Evolutionary conservation across 1,140 invertebrate genomes (phyloP).

Genomic region (Nasonia longicornis): DNA sequence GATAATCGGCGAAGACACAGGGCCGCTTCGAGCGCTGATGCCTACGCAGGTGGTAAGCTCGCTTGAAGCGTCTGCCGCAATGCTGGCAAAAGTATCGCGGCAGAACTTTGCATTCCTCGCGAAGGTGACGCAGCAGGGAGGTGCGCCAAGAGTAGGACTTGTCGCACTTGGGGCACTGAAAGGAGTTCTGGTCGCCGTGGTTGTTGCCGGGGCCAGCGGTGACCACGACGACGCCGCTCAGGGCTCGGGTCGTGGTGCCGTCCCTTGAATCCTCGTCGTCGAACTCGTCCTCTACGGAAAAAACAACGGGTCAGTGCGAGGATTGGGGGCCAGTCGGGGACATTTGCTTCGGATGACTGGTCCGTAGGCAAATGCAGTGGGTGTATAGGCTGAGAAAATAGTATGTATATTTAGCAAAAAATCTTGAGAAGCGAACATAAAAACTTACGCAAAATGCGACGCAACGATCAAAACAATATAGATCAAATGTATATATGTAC

Average conservation of each 20-base stretch:
- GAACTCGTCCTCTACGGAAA: slow-evolving; percentile 25
- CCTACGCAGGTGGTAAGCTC: slow-evolving; percentile 43
- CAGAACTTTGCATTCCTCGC: slow-evolving; percentile 49
- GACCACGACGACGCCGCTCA: neutral
- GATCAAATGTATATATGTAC: neutral
- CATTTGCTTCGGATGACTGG: neutral
- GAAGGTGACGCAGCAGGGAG: slow-evolving; percentile 44
- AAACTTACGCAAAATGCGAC: neutral
- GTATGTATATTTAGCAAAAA: neutral
- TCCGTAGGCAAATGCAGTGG: neutral
- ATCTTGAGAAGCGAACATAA: neutral
- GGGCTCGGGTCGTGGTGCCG: neutral
- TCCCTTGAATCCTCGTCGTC: slow-evolving; percentile 18
- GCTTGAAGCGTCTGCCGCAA: slow-evolving; percentile 44
- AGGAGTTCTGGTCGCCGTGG: neutral
- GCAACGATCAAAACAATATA: neutral
- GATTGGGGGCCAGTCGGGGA: neutral
- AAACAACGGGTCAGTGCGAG: neutral
- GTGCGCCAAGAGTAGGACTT: slow-evolving; percentile 48
- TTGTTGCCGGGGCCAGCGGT: neutral
- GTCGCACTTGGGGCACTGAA: slow-evolving; percentile 40
- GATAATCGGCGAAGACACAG: slow-evolving; percentile 27
- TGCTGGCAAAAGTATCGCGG: slow-evolving; percentile 47
- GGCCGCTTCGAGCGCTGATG: slow-evolving; percentile 36
- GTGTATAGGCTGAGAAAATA: neutral